These are phyloP conservation scores for Tetramorium parvispinum DNA, from an alignment of 1,140 invertebrate species.

Conservation along the genomic window DNA sequence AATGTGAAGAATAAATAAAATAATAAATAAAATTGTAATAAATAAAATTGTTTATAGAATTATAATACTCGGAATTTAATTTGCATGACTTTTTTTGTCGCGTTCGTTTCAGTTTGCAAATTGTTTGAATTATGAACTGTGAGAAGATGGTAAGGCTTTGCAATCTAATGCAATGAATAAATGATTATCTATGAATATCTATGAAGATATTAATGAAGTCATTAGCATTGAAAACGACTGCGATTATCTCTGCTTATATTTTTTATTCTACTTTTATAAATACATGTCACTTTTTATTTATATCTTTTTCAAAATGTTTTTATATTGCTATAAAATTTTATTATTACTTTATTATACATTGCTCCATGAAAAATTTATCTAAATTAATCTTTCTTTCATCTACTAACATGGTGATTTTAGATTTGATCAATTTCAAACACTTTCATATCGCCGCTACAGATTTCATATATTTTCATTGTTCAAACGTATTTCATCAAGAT, in stretches of 20 bases:
- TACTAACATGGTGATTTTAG: too few relatives aligned
- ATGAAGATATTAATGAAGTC: too few relatives aligned
- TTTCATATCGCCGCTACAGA: neutral
- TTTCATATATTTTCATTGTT: too few relatives aligned
- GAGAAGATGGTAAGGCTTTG: neutral
- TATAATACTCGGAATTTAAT: neutral
- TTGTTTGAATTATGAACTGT: neutral
- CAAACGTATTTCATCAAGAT: neutral
- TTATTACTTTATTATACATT: too few relatives aligned
- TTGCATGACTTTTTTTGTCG: neutral
- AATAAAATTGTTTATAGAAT: neutral
- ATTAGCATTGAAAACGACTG: too few relatives aligned
- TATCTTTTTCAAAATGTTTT: neutral
- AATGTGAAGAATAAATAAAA: neutral
- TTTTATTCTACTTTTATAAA: neutral
- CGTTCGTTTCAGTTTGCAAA: neutral
- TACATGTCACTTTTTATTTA: neutral
- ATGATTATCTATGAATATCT: too few relatives aligned
- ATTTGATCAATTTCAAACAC: neutral
- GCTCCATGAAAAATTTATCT: too few relatives aligned
- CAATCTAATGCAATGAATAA: too few relatives aligned
- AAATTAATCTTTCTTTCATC: too few relatives aligned
- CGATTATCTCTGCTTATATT: too few relatives aligned
- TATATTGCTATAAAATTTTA: neutral
- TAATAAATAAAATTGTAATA: neutral